Evolutionary conservation across 2,888 invertebrate genomes (phyloP), one percentile per base, ranked within the genome.

Genomic region (Aleiodes alternator): DNA sequence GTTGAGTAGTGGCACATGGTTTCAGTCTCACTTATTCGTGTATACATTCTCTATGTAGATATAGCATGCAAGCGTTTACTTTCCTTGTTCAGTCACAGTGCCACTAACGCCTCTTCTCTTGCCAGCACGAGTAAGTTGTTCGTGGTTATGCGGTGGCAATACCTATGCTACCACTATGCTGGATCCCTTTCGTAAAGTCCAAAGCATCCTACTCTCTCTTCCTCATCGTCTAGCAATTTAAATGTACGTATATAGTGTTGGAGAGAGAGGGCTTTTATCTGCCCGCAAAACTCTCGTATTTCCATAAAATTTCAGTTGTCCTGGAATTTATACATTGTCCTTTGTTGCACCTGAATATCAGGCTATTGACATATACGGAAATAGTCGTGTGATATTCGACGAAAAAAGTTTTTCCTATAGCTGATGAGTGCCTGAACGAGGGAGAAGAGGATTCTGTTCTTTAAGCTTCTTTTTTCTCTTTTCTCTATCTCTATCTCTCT

Each of bases 351-450:
- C 66, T 72, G 69, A 51, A 69, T 55, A 74, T 69, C 74, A 76
- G 74, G 72, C 56, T 70, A 85, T 86, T 86, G 86, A 86, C 86
- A 83, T 84, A 83, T 84, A 84, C 82, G 84, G 83, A 86, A 86
- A 87, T 86, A 86, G 85, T 56, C 80, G 82, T 80, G 57, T 79
- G 75, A 79, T 84, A 80, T 82, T 80, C 81, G 81, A 83, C 85
- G 84, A 87, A 86, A 86, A 86, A 87, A 85, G 85, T 84, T 86
- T 84, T 84, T 84, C 83, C 79, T 80, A 86, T 84, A 85, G 83
- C 80, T 81, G 85, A 86, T 85, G 85, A 86, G 87, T 85, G 83
- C 84, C 81, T 79, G 80, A 81, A 43, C 31, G 38, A 38, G 61
- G 61, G 38, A 38, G 38, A 38, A 48, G 64, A 48, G 64, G 64